Evolutionary conservation across 2,888 invertebrate species (phyloP), one percentile per base, ranked within the genome.

Genomic region (Drosophila neoperkinsi): DNA sequence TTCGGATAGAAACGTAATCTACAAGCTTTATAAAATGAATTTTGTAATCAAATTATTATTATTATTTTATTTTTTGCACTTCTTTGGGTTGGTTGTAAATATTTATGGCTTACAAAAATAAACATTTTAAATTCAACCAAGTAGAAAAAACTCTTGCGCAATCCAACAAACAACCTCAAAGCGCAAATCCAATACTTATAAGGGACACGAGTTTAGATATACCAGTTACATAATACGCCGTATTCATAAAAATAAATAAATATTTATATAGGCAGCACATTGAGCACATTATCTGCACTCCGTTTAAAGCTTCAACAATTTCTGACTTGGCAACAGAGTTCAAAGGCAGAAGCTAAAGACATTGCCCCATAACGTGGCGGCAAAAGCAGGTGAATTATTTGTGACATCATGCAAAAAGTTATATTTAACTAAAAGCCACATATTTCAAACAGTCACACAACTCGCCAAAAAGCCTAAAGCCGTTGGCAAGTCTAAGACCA

Each of bases 391-490:
- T 61, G 65, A 65, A 59, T 56, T 57, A 55, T 63, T 49, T 73
- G 49, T 46, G 62, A 59, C 50, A 51, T 74, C 64, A 56, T 57
- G 63, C 36, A 41, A 55, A 68, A 78, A 25, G n/a, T 11, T 51
- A 16, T 70, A 33, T 33, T 41, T 50, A 28, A 31, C 51, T 18
- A 58, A 46, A 57, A 41, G 21, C 57, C 49, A 46, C 58, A 58
- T 36, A 50, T 49, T 25, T 62, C 49, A 62, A 72, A 61, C 28
- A 41, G 18, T 36, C 49, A 33, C 57, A 55, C 67, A 72, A 66
- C 52, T 78, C 62, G 46, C 34, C 73, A 67, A 79, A 71, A 69
- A 71, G 69, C 81, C 73, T 11, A 28, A 13, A 63, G 77, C 71
- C 49, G 60, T 25, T 53, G 57, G 30, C 56, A 50, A 53, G 51